Conservation (phyloP, 2,888 invertebrate species). For the Orthosia incerta region DNA sequence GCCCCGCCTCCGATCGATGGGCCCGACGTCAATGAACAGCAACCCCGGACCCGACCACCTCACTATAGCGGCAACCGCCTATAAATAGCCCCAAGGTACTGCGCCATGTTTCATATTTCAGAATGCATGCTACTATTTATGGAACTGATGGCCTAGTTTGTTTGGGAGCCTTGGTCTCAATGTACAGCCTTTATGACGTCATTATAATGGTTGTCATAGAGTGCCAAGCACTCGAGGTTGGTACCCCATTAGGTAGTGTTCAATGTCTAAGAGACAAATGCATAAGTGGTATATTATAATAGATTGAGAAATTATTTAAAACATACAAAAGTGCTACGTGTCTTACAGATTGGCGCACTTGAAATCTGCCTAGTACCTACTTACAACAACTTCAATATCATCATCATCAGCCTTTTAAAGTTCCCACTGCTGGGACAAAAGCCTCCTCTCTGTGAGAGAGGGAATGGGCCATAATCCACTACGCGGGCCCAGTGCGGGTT, state of each 20-base stretch:
- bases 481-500: too few species aligned
- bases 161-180: constrained; percentile 37
- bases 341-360: background rate
- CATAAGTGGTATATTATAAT: background rate
- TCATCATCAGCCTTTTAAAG: too few species aligned
- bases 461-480: too few species aligned
- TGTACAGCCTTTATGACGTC: constrained; percentile 33
- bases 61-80: constrained; percentile 66
- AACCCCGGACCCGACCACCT: constrained; percentile 71
- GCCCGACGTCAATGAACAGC: constrained; percentile 84
- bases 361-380: background rate
- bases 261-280: background rate
- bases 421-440: too few species aligned
- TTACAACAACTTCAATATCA: too few species aligned
- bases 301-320: background rate
- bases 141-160: constrained; percentile 47
- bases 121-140: constrained; percentile 49
- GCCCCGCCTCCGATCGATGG: constrained; percentile 82
- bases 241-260: constrained; percentile 16
- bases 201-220: constrained; percentile 36
- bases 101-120: constrained; percentile 55
- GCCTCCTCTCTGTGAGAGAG: too few species aligned
- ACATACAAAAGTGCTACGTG: background rate
- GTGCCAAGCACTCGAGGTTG: constrained; percentile 17
- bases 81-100: constrained; percentile 81